Evolutionary conservation across 1,140 invertebrate species (phyloP).

Genomic region (Drosophila nasuta): DNA sequence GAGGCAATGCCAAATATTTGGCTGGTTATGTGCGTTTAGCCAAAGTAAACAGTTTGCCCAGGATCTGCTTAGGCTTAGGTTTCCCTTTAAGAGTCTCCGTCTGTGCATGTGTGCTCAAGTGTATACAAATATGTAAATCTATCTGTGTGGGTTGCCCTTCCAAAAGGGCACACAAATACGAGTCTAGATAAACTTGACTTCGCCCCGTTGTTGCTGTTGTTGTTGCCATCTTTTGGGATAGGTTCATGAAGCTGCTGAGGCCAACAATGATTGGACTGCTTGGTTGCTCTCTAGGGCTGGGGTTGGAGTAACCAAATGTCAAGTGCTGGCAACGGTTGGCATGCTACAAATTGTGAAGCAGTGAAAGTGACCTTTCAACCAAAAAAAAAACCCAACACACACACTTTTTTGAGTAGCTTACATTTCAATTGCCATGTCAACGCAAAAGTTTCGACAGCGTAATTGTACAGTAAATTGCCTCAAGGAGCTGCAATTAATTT

Average conservation of each 20-base stretch:
- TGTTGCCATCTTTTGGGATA: conserved; percentile 5
- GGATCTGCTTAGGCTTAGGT: conserved; percentile 41
- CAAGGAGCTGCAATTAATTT: conserved; percentile 37
- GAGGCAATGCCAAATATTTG: conserved; percentile 72
- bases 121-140: conserved; percentile 74
- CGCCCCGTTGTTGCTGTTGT: not conserved
- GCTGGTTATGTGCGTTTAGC: conserved; percentile 70
- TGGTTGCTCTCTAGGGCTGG: not conserved
- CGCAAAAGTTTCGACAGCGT: conserved; percentile 56
- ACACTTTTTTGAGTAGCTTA: conserved; percentile 37
- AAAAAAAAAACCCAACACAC: not conserved
- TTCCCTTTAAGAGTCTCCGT: not conserved
- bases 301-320: conserved; percentile 27
- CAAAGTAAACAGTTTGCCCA: conserved; percentile 68
- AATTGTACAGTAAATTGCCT: conserved; percentile 68
- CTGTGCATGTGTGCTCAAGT: conserved; percentile 44
- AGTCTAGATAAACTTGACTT: conserved; percentile 39
- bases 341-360: conserved; percentile 56
- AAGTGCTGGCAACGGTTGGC: conserved; percentile 62
- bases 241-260: not conserved
- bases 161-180: conserved; percentile 28
- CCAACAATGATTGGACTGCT: not conserved
- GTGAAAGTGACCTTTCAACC: conserved; percentile 1
- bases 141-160: conserved; percentile 53
- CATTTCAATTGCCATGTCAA: conserved; percentile 58